Conservation (phyloP, 2,888 invertebrate genomes). For the Parelbella ahira region DNA sequence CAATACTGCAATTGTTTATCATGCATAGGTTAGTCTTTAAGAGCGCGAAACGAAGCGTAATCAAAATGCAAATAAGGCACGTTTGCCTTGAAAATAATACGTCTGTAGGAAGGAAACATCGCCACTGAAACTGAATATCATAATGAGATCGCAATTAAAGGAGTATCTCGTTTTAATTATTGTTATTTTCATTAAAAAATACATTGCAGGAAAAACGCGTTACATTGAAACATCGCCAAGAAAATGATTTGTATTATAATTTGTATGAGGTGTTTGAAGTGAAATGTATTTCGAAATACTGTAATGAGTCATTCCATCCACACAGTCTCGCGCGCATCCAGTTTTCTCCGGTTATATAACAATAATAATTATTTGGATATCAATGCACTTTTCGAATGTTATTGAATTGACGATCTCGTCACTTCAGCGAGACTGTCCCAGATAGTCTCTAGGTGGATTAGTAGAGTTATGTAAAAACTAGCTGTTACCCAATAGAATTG, state of each 20-base stretch:
- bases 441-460: slow-evolving; percentile 31
- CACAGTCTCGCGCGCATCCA: slow-evolving; percentile 12
- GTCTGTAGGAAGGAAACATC: too few relatives aligned
- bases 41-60: background rate
- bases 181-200: too few relatives aligned
- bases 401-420: slow-evolving; percentile 19
- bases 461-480: slow-evolving; percentile 21
- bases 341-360: slow-evolving; percentile 38
- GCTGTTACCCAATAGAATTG: slow-evolving; percentile 21
- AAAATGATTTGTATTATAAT: background rate
- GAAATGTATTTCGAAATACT: too few relatives aligned
- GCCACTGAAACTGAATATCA: too few relatives aligned
- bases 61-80: background rate
- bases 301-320: too few relatives aligned
- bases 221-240: too few relatives aligned
- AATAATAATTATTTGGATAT: slow-evolving; percentile 43
- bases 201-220: too few relatives aligned
- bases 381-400: slow-evolving; percentile 36
- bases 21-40: too few relatives aligned
- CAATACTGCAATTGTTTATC: too few relatives aligned
- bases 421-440: slow-evolving; percentile 31
- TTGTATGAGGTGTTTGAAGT: too few relatives aligned
- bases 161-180: too few relatives aligned
- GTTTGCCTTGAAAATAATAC: slow-evolving; percentile 3
- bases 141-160: too few relatives aligned